phyloP scores from a whole-genome alignment of 2,113 vertebrate species.

The Anolis carolinensis region DNA sequence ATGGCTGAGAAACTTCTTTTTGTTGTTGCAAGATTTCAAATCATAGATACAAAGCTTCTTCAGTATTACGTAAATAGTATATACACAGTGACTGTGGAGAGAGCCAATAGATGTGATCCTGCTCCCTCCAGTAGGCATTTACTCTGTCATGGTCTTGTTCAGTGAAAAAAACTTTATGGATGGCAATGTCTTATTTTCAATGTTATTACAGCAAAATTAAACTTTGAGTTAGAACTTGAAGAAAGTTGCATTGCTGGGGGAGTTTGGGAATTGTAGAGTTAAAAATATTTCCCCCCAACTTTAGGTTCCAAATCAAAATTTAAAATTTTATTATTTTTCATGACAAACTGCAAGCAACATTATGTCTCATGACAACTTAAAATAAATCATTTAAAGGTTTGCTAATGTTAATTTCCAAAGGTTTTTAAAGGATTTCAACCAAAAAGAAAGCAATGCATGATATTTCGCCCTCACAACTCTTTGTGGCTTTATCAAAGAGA shows the following conservation, averaged over 20 bases:
- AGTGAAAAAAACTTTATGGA: background rate
- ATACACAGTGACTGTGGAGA: too few relatives aligned
- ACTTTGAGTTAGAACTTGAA: too few relatives aligned
- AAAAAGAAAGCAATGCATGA: constrained; percentile 6
- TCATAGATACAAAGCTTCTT: background rate
- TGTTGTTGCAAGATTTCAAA: background rate
- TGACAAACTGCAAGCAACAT: background rate
- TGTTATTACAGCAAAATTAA: background rate
- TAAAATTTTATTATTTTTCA: background rate
- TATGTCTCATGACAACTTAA: background rate
- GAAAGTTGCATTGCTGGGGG: too few relatives aligned
- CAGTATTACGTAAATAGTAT: background rate
- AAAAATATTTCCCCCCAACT: too few relatives aligned
- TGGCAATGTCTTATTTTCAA: background rate
- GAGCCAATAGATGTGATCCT: background rate
- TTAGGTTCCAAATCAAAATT: background rate
- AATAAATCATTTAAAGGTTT: background rate
- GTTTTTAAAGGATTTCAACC: background rate
- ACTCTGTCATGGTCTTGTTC: background rate
- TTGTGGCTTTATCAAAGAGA: background rate
- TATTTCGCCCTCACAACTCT: background rate
- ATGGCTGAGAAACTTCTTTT: background rate
- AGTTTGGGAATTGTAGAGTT: too few relatives aligned
- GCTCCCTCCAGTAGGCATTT: background rate
- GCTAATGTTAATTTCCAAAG: background rate